Conservation (phyloP, 2,113 vertebrate genomes). For the Micronycteris hirsuta region DNA sequence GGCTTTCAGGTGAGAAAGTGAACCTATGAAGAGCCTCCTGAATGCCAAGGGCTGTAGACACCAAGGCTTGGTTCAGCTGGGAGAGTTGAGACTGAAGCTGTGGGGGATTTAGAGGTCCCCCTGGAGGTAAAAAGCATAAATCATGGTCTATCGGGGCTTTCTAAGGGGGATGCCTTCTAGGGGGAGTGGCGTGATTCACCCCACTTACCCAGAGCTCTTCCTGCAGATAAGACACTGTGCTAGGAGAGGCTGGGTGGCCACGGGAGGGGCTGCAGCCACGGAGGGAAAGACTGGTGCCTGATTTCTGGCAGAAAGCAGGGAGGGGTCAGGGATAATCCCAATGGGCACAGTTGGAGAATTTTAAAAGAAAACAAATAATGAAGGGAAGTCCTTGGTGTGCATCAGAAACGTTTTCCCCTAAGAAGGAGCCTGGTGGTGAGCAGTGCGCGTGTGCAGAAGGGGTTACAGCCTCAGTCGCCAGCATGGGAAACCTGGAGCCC, state of each 20-base stretch:
- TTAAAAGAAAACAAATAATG: neutral
- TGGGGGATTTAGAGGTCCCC: neutral
- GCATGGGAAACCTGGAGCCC: neutral
- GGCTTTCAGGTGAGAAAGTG: neutral
- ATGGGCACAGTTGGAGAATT: neutral
- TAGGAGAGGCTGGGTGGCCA: neutral
- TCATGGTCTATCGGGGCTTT: neutral
- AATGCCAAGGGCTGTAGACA: neutral
- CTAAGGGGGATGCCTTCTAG: neutral
- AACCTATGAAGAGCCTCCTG: neutral
- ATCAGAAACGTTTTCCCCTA: neutral
- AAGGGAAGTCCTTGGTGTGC: neutral
- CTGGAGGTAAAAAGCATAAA: neutral
- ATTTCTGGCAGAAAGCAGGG: neutral
- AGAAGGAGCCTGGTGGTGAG: neutral
- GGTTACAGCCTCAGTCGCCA: neutral
- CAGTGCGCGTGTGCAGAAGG: neutral
- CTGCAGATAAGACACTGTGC: neutral
- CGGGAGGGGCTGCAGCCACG: neutral
- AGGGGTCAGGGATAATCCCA: neutral
- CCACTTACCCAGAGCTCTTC: too few relatives aligned
- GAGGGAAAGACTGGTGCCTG: neutral
- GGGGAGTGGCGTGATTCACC: neutral
- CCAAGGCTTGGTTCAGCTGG: neutral
- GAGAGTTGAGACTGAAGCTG: neutral